Evolutionary conservation across 2,797 vertebrate genomes (phyloP).

Genomic region (Tragopan temminckii): DNA sequence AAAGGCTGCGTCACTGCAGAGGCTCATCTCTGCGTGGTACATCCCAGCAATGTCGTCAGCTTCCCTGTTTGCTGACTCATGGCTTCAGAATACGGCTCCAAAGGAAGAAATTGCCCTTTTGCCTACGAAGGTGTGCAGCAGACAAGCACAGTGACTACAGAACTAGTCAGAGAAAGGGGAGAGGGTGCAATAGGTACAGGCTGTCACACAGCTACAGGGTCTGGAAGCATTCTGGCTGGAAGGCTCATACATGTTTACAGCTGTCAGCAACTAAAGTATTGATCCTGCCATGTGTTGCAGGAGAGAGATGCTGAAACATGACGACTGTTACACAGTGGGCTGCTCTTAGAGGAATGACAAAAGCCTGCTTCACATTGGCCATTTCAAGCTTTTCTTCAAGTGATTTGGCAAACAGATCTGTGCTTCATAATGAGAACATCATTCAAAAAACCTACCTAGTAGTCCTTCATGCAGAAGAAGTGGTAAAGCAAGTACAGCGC

Average conservation of each 20-base stretch:
- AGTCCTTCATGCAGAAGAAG: not conserved
- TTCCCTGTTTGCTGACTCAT: slow-evolving; percentile 22
- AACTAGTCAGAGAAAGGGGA: not conserved
- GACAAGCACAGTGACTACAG: not conserved
- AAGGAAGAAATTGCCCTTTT: not conserved
- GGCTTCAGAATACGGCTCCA: not conserved
- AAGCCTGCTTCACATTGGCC: not conserved
- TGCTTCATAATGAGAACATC: not conserved
- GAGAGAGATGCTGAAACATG: not conserved
- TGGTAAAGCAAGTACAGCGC: not conserved
- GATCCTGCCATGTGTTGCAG: not conserved
- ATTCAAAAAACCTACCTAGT: not conserved
- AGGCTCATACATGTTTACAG: not conserved
- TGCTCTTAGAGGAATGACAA: not conserved
- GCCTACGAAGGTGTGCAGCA: not conserved
- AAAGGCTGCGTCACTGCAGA: slow-evolving; percentile 15
- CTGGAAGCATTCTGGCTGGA: not conserved
- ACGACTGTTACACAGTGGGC: not conserved
- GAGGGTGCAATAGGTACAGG: not conserved
- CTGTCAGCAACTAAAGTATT: not conserved
- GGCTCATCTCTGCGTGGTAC: not conserved
- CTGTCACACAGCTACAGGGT: not conserved
- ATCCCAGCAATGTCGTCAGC: not conserved
- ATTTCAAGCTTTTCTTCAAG: not conserved
- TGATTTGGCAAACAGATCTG: not conserved